Evolutionary conservation across 2,113 vertebrate species (phyloP), one percentile per base, ranked within the genome.

Genomic region (Zosterops pallidus): DNA sequence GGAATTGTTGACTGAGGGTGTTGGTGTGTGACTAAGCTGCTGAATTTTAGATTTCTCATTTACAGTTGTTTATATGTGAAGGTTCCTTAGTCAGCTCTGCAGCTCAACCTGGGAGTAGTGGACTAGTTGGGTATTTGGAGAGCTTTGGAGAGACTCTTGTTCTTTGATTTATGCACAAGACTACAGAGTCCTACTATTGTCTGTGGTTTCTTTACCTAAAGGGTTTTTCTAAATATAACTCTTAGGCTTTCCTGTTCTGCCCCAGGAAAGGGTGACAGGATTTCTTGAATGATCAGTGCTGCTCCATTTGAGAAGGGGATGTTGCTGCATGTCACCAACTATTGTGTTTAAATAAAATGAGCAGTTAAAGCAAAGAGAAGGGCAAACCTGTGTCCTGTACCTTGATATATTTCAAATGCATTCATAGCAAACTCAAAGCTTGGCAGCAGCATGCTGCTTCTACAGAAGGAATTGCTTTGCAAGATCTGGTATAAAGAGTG

Each of bases 11-110:
- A 64, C 79, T 78, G 89, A 84, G 72, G 53, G 31, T 4, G 29
- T 71, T 86, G 80, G 56, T 35, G 65, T 86, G 72, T 95, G 87
- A 96, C 81, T 79, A 93, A 96, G 92, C 85, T 90, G 83, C 76
- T 89, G 88, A 94, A 41, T 62, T 96, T 94, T n/a, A 77, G 83
- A 84, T 86, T 86, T 83, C 46, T 89, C 69, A 42, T 90, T 88
- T 93, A 53, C 57, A 68, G 68, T 90, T 72, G 50, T 79, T 93
- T 35, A 4, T 37, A 31, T 49, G 28, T 56, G 39, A 68, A 78
- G 59, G 63, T 62, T 62, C 67, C 64, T 86, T 72, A 50, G 12
- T 52, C 23, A 91, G 74, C 82, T 88, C 71, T 83, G 79, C 44
- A 50, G 89, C 86, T 86, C 60, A 71, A 1, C 47, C 20, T 63